Evolutionary conservation across 2,113 vertebrate genomes (phyloP), one percentile per base, ranked within the genome.

Genomic region (sheep (Ovis aries)): DNA sequence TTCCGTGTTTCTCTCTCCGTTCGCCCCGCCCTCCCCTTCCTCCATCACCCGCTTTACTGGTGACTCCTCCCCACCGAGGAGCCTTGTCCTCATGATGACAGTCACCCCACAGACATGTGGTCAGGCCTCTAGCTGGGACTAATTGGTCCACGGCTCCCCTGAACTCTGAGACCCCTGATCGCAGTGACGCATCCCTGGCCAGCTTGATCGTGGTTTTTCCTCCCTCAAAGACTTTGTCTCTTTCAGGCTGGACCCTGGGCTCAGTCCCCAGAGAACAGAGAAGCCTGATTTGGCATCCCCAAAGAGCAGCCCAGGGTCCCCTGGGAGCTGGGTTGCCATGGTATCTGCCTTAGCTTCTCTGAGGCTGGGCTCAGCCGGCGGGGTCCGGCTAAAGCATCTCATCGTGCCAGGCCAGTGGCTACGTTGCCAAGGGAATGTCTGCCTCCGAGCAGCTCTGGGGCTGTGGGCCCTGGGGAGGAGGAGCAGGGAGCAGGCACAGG

Each of bases 281-380:
- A 64, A 60, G 78, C 3, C 50, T 74, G 55, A 59, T 71, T 84
- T 90, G 88, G 25, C 50, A 29, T 85, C 88, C 55, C 71, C 23
- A 21, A 23, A 84, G 82, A 92, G 82, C 21, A 15, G 48, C 50
- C 67, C 6, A 9, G 89, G 48, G 55, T 60, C 59, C 96, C 95
- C 2, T 3, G 80, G 60, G 88, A 95, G 88, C 40, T 2, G 52
- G 82, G 50, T 98, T 98, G 95, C 93, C 94, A 98, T 98, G 93
- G 93, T 2, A 7, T 91, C 94, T 11, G 33, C 31, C n/a, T 96
- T 40, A 80, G 84, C 77, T 71, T 40, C 57, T 95, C 60, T 1
- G 36, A 74, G 82, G 7, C 95, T 95, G 77, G 92, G 21, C 21
- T 71, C 31, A 50, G 80, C 84, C 11, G 0, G 78, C 1, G 0